Evolutionary conservation across 2,888 invertebrate species (phyloP).

Genomic region (Stegophylla sp.): DNA sequence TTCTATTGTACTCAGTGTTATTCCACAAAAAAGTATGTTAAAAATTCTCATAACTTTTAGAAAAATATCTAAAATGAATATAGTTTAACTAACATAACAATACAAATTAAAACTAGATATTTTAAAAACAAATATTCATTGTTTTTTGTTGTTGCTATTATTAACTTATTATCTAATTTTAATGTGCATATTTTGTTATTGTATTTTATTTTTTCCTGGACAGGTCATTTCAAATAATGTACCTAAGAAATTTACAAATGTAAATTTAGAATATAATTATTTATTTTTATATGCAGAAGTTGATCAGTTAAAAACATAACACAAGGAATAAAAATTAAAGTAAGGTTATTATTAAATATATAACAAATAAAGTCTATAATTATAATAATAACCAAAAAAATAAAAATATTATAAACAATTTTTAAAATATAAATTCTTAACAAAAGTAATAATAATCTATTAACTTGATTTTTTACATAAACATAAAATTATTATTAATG

Average conservation of each 20-base stretch:
- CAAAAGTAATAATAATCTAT: no score
- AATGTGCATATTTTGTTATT: not conserved
- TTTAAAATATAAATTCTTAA: no score
- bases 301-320: not conserved
- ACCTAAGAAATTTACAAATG: not conserved
- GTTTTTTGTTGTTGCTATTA: not conserved
- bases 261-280: not conserved
- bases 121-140: not conserved
- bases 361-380: not conserved
- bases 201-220: not conserved
- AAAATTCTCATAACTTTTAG: not conserved
- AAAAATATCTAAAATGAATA: not conserved
- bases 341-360: not conserved
- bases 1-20: not conserved
- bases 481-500: no score
- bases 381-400: not conserved
- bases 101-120: not conserved
- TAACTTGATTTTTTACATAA: no score
- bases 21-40: not conserved
- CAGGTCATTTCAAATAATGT: not conserved
- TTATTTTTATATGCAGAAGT: not conserved
- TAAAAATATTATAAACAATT: not conserved
- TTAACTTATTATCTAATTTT: not conserved
- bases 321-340: not conserved
- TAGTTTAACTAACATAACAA: not conserved